Percentiles rank a stretch among this genome's conserved stretches.
Evolutionary conservation across 2,797 vertebrate species (phyloP).

Genomic region (Salmo trutta): DNA sequence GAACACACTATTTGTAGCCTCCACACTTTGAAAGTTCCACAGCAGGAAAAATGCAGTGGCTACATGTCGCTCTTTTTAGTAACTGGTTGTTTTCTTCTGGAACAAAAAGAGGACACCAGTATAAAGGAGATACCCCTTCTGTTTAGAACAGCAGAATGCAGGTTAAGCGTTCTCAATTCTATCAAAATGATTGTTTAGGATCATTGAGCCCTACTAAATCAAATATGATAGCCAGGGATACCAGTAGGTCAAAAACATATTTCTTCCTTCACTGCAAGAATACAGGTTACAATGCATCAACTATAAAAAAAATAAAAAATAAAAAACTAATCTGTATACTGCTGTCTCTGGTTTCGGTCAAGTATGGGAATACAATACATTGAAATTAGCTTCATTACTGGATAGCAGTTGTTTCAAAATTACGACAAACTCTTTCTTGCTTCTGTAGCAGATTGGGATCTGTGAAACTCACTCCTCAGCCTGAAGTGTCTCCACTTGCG

Average conservation of each 20-base stretch:
- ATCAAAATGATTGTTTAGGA: no score
- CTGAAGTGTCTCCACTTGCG: no score
- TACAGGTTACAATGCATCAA: no score
- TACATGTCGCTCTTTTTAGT: not conserved
- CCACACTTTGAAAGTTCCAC: not conserved
- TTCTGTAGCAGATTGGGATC: not conserved
- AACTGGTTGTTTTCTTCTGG: not conserved
- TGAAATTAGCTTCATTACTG: constrained; percentile 16
- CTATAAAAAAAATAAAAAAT: no score
- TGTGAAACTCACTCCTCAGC: no score
- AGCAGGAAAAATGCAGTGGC: not conserved
- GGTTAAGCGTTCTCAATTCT: no score
- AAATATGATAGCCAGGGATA: no score
- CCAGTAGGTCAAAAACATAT: no score
- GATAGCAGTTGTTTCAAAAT: not conserved
- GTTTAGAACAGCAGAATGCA: not conserved
- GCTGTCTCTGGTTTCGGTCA: not conserved
- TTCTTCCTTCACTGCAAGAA: no score
- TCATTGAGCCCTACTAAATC: no score
- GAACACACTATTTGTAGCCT: not conserved
- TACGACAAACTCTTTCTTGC: not conserved
- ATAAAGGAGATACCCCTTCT: no score
- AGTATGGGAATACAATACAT: not conserved
- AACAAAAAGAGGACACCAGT: not conserved
- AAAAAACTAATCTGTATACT: no score